Conservation (phyloP, 1,140 invertebrate genomes). For the Thalassaphorura encarpata region DNA sequence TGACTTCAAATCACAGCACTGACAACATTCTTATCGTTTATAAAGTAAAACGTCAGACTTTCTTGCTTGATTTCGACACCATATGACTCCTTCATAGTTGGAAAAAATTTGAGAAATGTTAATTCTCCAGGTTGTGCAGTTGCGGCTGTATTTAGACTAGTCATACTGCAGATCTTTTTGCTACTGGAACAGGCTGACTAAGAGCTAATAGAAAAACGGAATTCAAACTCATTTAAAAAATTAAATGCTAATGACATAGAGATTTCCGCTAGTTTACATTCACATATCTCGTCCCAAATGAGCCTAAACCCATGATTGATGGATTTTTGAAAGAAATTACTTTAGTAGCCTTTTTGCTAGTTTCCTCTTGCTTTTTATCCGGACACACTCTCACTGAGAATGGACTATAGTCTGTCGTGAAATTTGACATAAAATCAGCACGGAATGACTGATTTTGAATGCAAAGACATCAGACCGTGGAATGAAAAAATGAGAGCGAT, state of each 20-base stretch:
- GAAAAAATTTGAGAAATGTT: slow-evolving; percentile 42
- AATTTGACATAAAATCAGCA: slow-evolving; percentile 75
- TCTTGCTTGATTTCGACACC: slow-evolving; percentile 49
- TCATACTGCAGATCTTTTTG: slow-evolving; percentile 43
- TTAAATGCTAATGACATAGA: too few species aligned
- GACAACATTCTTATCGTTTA: slow-evolving; percentile 55
- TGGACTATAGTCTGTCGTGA: slow-evolving; percentile 68
- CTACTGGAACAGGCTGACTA: slow-evolving; percentile 48
- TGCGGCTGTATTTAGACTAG: slow-evolving; percentile 20
- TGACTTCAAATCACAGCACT: slow-evolving; percentile 1
- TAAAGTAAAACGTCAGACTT: slow-evolving; percentile 57
- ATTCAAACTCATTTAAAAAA: too few species aligned
- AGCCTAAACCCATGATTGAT: slow-evolving; percentile 60
- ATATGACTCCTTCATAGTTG: slow-evolving; percentile 60
- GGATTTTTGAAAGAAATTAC: slow-evolving; percentile 63
- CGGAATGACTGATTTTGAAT: slow-evolving; percentile 64
- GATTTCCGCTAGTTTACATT: too few species aligned
- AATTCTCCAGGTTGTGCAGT: slow-evolving; percentile 4
- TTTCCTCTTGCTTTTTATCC: slow-evolving; percentile 58
- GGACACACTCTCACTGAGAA: slow-evolving; percentile 62
- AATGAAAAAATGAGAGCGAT: slow-evolving; percentile 65
- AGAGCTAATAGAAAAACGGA: slow-evolving; percentile 40
- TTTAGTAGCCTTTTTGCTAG: slow-evolving; percentile 36
- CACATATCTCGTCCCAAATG: too few species aligned
- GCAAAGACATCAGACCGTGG: slow-evolving; percentile 53